Conservation (phyloP, 2,888 invertebrate species). For the Beris chalybata region DNA sequence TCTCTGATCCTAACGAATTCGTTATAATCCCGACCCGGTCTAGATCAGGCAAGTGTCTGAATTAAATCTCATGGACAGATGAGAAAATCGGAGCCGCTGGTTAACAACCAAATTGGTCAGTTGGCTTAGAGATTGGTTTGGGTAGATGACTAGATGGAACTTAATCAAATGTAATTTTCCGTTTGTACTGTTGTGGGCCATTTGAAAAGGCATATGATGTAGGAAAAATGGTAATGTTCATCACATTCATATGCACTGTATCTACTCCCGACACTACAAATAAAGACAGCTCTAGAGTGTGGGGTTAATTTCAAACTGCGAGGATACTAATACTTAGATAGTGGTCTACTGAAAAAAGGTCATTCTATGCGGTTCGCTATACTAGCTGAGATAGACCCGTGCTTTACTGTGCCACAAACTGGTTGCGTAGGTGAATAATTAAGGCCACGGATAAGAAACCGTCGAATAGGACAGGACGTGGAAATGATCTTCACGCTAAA, state of each 20-base stretch:
- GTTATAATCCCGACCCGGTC: constrained; percentile 35
- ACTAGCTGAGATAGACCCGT: no score
- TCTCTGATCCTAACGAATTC: not conserved
- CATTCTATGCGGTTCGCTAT: constrained; percentile 34
- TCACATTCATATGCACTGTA: constrained; percentile 29
- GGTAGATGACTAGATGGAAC: constrained; percentile 23
- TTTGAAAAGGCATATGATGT: constrained; percentile 3
- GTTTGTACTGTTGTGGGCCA: constrained; percentile 13
- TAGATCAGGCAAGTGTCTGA: constrained; percentile 39
- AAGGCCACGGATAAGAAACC: constrained; percentile 27
- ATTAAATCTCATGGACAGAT: constrained; percentile 37
- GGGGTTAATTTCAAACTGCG: no score
- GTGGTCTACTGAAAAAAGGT: constrained; percentile 17
- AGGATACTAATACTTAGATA: no score
- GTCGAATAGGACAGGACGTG: not conserved
- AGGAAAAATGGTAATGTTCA: not conserved
- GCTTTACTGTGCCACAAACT: not conserved
- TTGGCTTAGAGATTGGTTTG: constrained; percentile 2
- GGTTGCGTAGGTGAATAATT: constrained; percentile 26
- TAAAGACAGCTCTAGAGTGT: constrained; percentile 17
- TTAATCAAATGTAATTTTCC: constrained; percentile 39
- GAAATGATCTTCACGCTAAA: constrained; percentile 2
- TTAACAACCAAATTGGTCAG: constrained; percentile 23
- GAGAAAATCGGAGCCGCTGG: constrained; percentile 35
- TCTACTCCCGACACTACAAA: constrained; percentile 16